A percentile compares a stretch with the other conserved stretches of the same genome.
Evolutionary conservation across 2,888 invertebrate genomes (phyloP).

Genomic region (Escarpia spicata): DNA sequence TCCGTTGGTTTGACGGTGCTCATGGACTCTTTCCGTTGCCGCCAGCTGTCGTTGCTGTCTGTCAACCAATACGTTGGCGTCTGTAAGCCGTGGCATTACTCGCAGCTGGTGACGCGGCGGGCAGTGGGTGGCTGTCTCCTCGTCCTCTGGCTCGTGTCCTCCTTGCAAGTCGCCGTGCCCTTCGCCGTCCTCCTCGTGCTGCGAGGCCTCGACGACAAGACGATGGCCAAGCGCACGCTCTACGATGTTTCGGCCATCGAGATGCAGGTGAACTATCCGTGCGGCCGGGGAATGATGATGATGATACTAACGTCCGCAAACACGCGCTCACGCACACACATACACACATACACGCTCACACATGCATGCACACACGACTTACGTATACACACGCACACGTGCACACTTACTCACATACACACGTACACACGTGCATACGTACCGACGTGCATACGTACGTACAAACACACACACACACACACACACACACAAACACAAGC

Average conservation of each 20-base stretch:
- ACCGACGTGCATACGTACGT: background rate
- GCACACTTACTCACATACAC: background rate
- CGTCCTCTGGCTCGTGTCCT: slow-evolving; percentile 37
- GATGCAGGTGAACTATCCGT: slow-evolving; percentile 27
- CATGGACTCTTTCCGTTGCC: background rate
- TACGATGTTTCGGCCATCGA: slow-evolving; percentile 34
- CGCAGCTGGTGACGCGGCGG: slow-evolving; percentile 21
- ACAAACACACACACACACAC: background rate
- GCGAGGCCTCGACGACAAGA: slow-evolving; percentile 25
- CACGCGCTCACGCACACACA: too few relatives aligned
- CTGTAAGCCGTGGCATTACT: slow-evolving; percentile 38
- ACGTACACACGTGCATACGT: background rate
- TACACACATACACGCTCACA: background rate
- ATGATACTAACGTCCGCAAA: background rate
- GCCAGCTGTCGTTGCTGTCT: slow-evolving; percentile 38
- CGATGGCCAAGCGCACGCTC: slow-evolving; percentile 28
- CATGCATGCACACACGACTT: background rate
- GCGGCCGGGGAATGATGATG: background rate
- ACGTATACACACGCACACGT: background rate
- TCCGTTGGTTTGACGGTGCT: background rate
- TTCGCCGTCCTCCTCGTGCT: slow-evolving; percentile 32
- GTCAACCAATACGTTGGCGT: slow-evolving; percentile 42
- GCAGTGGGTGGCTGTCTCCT: slow-evolving; percentile 25
- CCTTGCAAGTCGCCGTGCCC: slow-evolving; percentile 39
- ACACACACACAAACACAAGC: background rate